Evolutionary conservation across 2,888 invertebrate species (phyloP), one percentile per base, ranked within the genome.

Genomic region (Oligia fasciuncula): DNA sequence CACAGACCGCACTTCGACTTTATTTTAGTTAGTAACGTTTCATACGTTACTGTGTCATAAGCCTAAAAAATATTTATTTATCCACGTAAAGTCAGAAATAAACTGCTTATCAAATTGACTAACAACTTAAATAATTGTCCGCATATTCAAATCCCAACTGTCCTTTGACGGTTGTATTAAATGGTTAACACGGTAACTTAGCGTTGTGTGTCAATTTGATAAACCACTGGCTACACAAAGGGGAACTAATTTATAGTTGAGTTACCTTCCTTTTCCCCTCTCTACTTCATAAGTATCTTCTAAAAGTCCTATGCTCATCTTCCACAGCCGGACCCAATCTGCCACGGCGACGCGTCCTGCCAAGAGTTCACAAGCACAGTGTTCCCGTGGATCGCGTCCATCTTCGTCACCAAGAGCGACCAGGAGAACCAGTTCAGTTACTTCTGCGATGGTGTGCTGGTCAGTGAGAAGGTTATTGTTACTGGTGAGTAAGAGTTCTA

Each of bases 361-460:
- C 78, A 69, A 67, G 85, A 81, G 4, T 69, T 93, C n/a, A 77
- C 90, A 4, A 79, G n/a, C 51, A 83, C 89, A 1, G 90, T 94
- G 1, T 94, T 92, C 83, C 94, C 96, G 0, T 96, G 96, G 96
- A 89, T 96, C 1, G 94, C 92, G 0, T 89, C 95, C 11, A 94
- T 96, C 62, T 96, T 94, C 83, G 77, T 95, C 5, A 95, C 94
- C 79, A 94, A 94, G 73, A 90, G 88, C 6, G 86, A 92, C 8
- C 88, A 85, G 1, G 92, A 85, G 13, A 88, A 90, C 23, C 95
- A 95, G 77, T 96, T 94, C 74, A 92, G 93, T n/a, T 96, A 96
- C 79, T 91, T 90, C 77, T 96, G 96, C 70, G 96, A 96, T 70
- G 96, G 96, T 0, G 94, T 92, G 0, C 51, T 96, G 13, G 40